Percentiles rank a stretch among this genome's conserved stretches.
Conservation (phyloP, 2,113 vertebrate genomes). For the Murina feae region DNA sequence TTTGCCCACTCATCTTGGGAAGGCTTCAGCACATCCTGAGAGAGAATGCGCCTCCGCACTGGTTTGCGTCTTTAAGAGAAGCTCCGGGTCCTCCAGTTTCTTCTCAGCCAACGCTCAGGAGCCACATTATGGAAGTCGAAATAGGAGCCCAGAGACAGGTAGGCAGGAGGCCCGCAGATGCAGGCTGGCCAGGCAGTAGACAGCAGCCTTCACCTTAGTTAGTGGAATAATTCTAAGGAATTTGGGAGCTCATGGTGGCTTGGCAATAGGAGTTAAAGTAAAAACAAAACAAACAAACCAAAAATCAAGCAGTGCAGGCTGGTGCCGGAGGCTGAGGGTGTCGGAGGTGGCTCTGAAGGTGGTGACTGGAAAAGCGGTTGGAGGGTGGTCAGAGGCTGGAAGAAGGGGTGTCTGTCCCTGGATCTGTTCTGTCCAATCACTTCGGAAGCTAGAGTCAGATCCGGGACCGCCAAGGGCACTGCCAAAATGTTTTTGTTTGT, state of each 20-base stretch:
- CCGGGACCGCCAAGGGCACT: fast-evolving
- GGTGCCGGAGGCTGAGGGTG: neutral
- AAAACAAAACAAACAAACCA: neutral
- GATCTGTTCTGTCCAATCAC: neutral
- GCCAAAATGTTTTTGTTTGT: neutral
- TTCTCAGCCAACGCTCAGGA: neutral
- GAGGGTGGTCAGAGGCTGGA: neutral
- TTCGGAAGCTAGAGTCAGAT: neutral
- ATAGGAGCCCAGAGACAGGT: neutral
- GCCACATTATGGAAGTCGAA: neutral
- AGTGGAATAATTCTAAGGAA: neutral
- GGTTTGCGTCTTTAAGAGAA: neutral
- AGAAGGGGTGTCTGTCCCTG: neutral
- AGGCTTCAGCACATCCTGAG: neutral
- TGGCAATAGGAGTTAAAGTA: neutral
- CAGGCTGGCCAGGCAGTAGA: neutral
- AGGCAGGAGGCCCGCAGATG: neutral
- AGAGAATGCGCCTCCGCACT: neutral
- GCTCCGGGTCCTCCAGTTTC: neutral
- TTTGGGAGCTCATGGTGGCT: neutral
- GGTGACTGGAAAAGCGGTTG: neutral
- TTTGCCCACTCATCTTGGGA: neutral
- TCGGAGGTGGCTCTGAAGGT: neutral
- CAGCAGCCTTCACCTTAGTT: neutral
- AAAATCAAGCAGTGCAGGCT: neutral